phyloP scores from a whole-genome alignment of 1,140 invertebrate species.

The Lepeophtheirus salmonis region DNA sequence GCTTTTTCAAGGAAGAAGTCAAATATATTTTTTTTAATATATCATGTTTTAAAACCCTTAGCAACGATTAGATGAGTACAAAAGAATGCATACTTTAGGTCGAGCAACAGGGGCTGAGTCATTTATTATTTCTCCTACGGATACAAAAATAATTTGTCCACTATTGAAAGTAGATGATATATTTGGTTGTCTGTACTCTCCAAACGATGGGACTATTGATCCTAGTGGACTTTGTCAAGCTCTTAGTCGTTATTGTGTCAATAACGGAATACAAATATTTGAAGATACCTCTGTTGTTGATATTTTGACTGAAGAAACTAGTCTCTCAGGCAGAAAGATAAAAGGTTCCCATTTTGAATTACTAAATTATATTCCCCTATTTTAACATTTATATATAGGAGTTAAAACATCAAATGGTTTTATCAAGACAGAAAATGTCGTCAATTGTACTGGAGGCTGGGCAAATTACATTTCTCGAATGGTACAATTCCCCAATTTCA shows the following conservation, averaged over 20 bases:
- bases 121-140: constrained; percentile 42
- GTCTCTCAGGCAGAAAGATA: constrained; percentile 38
- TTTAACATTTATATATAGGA: constrained; percentile 26
- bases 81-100: constrained; percentile 52
- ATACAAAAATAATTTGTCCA: constrained; percentile 56
- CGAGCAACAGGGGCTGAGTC: constrained; percentile 55
- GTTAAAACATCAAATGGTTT: constrained; percentile 48
- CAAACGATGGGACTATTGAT: constrained; percentile 55
- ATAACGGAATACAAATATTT: constrained; percentile 48
- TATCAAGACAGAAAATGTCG: constrained; percentile 49
- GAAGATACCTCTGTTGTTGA: constrained; percentile 52
- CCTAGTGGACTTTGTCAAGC: constrained; percentile 56
- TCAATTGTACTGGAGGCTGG: constrained; percentile 54
- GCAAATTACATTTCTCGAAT: constrained; percentile 47
- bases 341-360: not conserved
- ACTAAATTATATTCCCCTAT: not conserved
- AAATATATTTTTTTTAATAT: constrained; percentile 14
- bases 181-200: constrained; percentile 52
- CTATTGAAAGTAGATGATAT: constrained; percentile 50
- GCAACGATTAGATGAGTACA: constrained; percentile 59
- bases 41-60: constrained; percentile 28
- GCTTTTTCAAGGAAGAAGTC: not conserved
- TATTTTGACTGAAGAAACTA: constrained; percentile 40
- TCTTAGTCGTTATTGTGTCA: constrained; percentile 44
- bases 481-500: no score